phyloP scores from a whole-genome alignment of 2,888 invertebrate genomes.

The Pinctada fucata region DNA sequence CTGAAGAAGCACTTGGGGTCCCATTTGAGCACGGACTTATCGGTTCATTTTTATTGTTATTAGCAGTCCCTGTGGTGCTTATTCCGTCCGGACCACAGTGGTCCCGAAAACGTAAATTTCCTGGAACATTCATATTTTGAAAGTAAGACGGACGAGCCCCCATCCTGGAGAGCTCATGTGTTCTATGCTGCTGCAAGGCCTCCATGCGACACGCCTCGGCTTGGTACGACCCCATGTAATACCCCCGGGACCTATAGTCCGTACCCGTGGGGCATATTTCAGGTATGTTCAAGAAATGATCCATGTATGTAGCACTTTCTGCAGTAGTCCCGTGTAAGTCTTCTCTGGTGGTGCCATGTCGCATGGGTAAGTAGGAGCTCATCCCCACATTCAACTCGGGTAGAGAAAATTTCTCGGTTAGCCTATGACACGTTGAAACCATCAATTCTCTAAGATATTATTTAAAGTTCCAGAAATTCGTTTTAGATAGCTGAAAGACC shows the following conservation, averaged over 20 bases:
- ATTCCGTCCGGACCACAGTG: conserved; percentile 57
- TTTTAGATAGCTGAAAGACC: conserved; percentile 59
- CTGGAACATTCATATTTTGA: conserved; percentile 69
- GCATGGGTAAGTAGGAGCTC: conserved; percentile 72
- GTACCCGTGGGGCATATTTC: conserved; percentile 70
- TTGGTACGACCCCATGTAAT: conserved; percentile 68
- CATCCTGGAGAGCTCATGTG: conserved; percentile 67
- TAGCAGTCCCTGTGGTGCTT: conserved; percentile 48
- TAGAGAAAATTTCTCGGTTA: conserved; percentile 52
- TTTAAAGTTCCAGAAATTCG: conserved; percentile 64
- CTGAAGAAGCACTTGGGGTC: conserved; percentile 49
- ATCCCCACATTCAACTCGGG: conserved; percentile 57
- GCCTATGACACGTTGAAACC: conserved; percentile 63
- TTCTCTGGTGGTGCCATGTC: conserved; percentile 59
- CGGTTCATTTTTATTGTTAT: conserved; percentile 57
- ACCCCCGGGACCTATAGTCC: conserved; percentile 66
- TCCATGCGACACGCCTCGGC: conserved; percentile 72
- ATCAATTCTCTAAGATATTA: conserved; percentile 64
- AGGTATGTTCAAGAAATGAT: conserved; percentile 73
- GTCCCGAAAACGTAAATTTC: conserved; percentile 66
- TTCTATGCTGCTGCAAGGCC: conserved; percentile 65
- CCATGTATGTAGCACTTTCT: conserved; percentile 69
- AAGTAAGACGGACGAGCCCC: conserved; percentile 66
- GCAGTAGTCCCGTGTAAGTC: conserved; percentile 59
- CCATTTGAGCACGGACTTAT: conserved; percentile 67